phyloP scores from a whole-genome alignment of 2,888 invertebrate genomes.

The Coelinius sp. region DNA sequence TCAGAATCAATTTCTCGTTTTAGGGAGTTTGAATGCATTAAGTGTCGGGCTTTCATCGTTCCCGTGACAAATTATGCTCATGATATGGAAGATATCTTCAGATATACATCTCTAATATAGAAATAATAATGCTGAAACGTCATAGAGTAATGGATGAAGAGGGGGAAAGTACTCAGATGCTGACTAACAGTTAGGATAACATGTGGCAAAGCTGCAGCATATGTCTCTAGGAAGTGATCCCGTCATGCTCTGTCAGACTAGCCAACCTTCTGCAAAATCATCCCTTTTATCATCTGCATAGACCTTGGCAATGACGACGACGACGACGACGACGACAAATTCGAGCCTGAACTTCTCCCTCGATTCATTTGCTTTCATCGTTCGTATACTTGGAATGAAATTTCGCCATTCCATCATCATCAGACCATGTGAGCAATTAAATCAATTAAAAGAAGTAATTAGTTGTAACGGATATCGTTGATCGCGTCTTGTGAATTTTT shows the following conservation, averaged over 20 bases:
- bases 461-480: neutral
- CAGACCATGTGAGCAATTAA: neutral
- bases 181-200: conserved; percentile 55
- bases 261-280: neutral
- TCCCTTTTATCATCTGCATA: conserved; percentile 5
- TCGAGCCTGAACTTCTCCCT: neutral
- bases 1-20: neutral
- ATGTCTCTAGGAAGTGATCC: conserved; percentile 58
- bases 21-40: neutral
- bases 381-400: neutral
- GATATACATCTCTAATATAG: neutral
- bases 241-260: conserved; percentile 8
- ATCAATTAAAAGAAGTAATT: conserved; percentile 7
- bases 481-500: neutral
- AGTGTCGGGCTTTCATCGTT: neutral
- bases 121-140: conserved; percentile 9
- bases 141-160: neutral
- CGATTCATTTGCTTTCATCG: conserved; percentile 11
- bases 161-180: neutral
- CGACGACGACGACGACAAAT: neutral
- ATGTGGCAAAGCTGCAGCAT: conserved; percentile 58
- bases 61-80: neutral
- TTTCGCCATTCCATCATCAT: conserved; percentile 5
- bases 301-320: neutral
- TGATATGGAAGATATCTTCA: neutral